Evolutionary conservation across 35 echinoderm and acorn worm species (phyloP), one percentile per base, ranked within the genome.

Genomic region (Apostichopus japonicus): DNA sequence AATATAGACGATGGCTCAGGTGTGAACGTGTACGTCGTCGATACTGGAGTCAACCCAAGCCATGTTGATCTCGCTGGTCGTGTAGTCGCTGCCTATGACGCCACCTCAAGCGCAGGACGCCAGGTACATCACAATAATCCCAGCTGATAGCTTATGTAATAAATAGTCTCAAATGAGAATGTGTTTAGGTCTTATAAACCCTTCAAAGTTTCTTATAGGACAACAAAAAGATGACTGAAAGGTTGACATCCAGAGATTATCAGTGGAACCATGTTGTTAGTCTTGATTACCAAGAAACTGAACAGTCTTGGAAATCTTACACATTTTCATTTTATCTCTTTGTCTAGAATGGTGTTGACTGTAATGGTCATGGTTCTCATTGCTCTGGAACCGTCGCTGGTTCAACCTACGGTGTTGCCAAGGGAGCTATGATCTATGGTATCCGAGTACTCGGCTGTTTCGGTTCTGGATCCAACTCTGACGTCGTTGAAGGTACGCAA

Each of bases 11-110:
- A 80, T 72, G 95, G 95, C 90, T 73, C 90, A 90, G 93, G 93
- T 54, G 95, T 94, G 4, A 94, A 97, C 65, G 95, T 92, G 7
- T 97, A 97, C 95, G 90, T 97, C 17, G 33, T 97, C 59, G 95
- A 97, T 80, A 97, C 95, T 65, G 95, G 95, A 56, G 91, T 97
- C 56, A 92, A 92, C 67, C 93, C 93, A 44, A 65, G 16, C 71
- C 95, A 97, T 56, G 53, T 70, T 22, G 95, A 97, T 71, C 87
- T 94, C 75, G 78, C 70, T 16, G 86, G 78, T 24, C 93, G 95
- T 83, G 93, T 53, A 54, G 79, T 54, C 24, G 63, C 86, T 13
- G 86, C 56, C 11, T 87, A 87, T 16, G 86, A 87, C 16, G 57
- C 86, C 21, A 87, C 86, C 5, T 87, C 86, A 4, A 58, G 53